Evolutionary conservation across 1,140 invertebrate genomes (phyloP).

Genomic region (Caerostris extrusa): DNA sequence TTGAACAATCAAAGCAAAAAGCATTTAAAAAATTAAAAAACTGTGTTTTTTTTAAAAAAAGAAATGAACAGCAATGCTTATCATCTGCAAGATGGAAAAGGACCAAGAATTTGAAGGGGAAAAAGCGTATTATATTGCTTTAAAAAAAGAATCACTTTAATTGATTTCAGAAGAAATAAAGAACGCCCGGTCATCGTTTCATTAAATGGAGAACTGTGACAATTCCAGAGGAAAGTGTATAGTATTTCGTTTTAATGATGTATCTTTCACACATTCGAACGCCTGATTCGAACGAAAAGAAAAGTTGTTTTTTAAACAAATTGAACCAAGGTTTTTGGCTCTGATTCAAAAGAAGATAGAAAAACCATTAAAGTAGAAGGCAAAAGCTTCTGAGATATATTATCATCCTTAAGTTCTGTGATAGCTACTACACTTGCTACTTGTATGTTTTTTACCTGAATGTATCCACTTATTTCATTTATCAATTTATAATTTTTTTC

Average conservation of each 20-base stretch:
- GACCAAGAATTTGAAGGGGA: neutral
- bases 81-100: neutral
- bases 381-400: constrained; percentile 22
- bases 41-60: too few relatives aligned
- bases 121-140: neutral
- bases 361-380: too few relatives aligned
- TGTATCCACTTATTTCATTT: constrained; percentile 43
- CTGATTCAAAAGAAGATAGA: constrained; percentile 26
- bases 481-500: constrained; percentile 21
- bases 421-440: constrained; percentile 8
- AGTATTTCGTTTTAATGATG: constrained; percentile 70
- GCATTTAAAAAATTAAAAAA: too few relatives aligned
- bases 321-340: constrained; percentile 66
- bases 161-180: constrained; percentile 51
- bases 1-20: too few relatives aligned
- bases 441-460: constrained; percentile 11
- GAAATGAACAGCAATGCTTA: neutral
- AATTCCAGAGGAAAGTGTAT: constrained; percentile 17
- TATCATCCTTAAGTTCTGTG: constrained; percentile 45
- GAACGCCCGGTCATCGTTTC: neutral
- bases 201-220: constrained; percentile 44
- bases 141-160: constrained; percentile 29
- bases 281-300: constrained; percentile 2
- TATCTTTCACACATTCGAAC: constrained; percentile 59
- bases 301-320: constrained; percentile 71